Base-by-base conservation (phyloP, 1,140 invertebrate species). In the Drosophila sproati region DNA sequence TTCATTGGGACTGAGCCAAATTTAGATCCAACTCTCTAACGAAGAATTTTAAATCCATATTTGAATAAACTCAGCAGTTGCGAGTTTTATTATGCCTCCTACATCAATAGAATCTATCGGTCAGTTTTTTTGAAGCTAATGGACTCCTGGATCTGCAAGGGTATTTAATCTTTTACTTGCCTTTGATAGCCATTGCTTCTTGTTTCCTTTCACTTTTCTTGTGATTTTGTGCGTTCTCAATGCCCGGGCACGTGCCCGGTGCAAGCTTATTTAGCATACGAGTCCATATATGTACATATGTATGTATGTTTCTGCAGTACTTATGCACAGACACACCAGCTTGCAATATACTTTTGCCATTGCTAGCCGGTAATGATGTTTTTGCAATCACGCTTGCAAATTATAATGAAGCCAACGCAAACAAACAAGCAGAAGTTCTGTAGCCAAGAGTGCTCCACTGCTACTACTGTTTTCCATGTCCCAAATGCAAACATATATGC, bases 221-320 rank as follows among this genome's bases (percentile, higher is more conserved):
- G 35, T 7, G 32, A 37, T 35, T 50, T 48, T 63, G 31, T 6
- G 83, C 82, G 82, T 87, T 76, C 68, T 86, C 55, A 79, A 82
- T 71, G 48, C 48, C 35, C 8, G 20, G 41, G 71, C 67, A 86
- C 63, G 82, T 70, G 74, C 60, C 29, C 29, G 29, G 0, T 66
- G 59, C 10, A 20, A 60, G 66, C 34, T 63, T 74, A 72, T 59
- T 86, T 82, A 69, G 66, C 77, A 80, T 74, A 57, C 20, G 20
- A 0, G 20, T 20, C 20, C 20, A 20, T 20, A 20, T 20, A 20
- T 20, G 20, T 20, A 20, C 12, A 12, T 12, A 12, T 35, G 32
- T 8, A 60, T 8, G 8, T 68, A 45, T 50, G 39, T 41, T 3
- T 41, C 3, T 62, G 34, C 4, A 41, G 39, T 61, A 4, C 34